Evolutionary conservation across 2,113 vertebrate species (phyloP), one percentile per base, ranked within the genome.

Genomic region (Erythrocebus patas): DNA sequence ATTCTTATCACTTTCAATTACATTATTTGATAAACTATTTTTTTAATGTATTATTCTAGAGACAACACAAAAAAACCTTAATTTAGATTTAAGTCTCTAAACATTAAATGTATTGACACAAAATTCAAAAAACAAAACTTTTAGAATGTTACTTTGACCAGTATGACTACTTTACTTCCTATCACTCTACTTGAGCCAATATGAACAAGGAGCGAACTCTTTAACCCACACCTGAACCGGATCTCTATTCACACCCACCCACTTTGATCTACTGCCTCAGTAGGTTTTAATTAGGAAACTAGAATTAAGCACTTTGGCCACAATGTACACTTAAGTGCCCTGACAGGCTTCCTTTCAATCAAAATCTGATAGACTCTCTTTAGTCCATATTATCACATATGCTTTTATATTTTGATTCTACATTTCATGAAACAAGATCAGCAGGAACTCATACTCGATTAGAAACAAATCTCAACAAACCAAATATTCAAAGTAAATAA

Each of bases 271-370:
- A 52, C 32, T 43, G 80, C 16, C 70, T 87, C 45, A 45, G 61
- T 3, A 7, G 3, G 48, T 89, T 98, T 96, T 93, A 72, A 96
- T 96, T 14, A 35, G 81, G 52, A 88, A 70, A 55, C 10, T 70
- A 68, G 73, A 93, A 96, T 88, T 55, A 84, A 70, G 18, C 6
- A 94, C 87, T 23, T 5, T 12, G 14, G 3, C 27, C 66, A 22
- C 64, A 32, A n/a, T 4, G 52, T 45, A 23, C 35, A 78, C 0
- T 1, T 43, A 38, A 43, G 68, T 72, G 16, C 90, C 64, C 87
- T 59, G 57, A 79, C 32, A 32, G 78, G 25, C 25, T 45, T n/a
- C 64, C 89, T 94, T 83, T 55, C 92, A 23, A 0, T 23, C 0
- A 0, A 40, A n/a, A 94, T 25, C 70, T 76, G 61, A 82, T 17